These are phyloP conservation scores for Cosmia pyralina DNA, from an alignment of 2,888 invertebrate genomes.

Conservation along the genomic window DNA sequence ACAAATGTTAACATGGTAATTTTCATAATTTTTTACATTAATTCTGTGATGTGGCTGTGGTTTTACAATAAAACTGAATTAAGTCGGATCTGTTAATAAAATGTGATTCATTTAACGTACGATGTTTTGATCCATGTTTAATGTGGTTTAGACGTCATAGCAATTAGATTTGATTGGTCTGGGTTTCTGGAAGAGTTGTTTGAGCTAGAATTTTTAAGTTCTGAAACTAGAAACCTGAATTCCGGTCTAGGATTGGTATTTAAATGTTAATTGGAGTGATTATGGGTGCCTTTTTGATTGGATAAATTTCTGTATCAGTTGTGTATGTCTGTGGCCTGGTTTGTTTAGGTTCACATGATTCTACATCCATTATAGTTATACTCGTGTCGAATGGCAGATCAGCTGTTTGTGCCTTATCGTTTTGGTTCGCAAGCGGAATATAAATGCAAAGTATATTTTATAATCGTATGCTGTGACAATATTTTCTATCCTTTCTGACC, in stretches of 20 bases:
- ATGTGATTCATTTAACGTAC: constrained; percentile 48
- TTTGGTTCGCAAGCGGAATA: not conserved
- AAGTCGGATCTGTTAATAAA: constrained; percentile 49
- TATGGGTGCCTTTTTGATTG: constrained; percentile 24
- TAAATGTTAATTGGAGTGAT: constrained; percentile 21
- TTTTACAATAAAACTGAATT: constrained; percentile 46
- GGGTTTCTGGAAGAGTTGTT: constrained; percentile 10
- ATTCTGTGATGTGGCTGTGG: constrained; percentile 51
- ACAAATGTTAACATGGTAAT: constrained; percentile 12
- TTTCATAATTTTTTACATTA: constrained; percentile 36
- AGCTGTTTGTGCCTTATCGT: not conserved
- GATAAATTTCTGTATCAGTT: constrained; percentile 1
- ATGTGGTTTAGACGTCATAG: constrained; percentile 39
- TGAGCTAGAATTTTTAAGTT: constrained; percentile 16
- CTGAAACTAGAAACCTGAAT: constrained; percentile 15
- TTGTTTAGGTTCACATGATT: constrained; percentile 21
- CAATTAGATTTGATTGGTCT: constrained; percentile 36
- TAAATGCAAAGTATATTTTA: not conserved
- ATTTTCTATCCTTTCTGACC: not conserved
- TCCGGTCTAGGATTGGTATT: constrained; percentile 15
- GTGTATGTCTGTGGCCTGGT: constrained; percentile 2
- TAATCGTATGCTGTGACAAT: not conserved
- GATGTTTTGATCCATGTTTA: constrained; percentile 31
- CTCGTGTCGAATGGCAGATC: not conserved
- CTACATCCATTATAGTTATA: not conserved